Percentiles rank a stretch among this genome's conserved stretches.
These are phyloP conservation scores for Sipha flava DNA, from an alignment of 1,140 invertebrate genomes.

Conservation along the genomic window DNA sequence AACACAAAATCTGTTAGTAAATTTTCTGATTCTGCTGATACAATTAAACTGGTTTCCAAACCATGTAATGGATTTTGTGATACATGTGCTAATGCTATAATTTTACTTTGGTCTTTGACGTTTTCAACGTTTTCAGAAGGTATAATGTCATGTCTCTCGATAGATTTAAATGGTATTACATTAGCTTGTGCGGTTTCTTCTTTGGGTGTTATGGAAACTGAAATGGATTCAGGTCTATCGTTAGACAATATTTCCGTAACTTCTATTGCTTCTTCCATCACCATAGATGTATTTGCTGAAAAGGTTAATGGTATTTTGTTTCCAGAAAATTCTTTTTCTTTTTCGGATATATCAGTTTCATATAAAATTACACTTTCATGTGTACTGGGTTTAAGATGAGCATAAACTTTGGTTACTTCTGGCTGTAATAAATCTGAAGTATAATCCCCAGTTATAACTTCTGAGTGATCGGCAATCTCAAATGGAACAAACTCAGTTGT, in stretches of 20 bases:
- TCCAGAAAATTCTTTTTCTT: slow-evolving; percentile 41
- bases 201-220: background rate
- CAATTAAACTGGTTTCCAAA: slow-evolving; percentile 35
- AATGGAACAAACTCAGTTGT: background rate
- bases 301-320: slow-evolving; percentile 36
- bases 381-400: background rate
- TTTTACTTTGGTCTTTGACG: slow-evolving; percentile 39
- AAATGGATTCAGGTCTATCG: slow-evolving; percentile 35
- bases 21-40: slow-evolving; percentile 36
- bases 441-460: background rate
- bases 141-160: background rate
- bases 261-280: slow-evolving; percentile 37
- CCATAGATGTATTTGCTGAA: slow-evolving; percentile 42
- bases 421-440: background rate
- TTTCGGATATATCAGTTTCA: slow-evolving; percentile 44
- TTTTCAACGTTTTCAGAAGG: slow-evolving; percentile 33
- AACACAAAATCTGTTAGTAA: slow-evolving; percentile 34
- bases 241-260: slow-evolving; percentile 38
- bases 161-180: background rate
- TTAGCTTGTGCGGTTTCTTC: slow-evolving; percentile 25
- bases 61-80: slow-evolving; percentile 35
- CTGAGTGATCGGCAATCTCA: background rate
- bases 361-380: slow-evolving; percentile 33
- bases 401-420: background rate
- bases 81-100: slow-evolving; percentile 39